A percentile compares a stretch with the other conserved stretches of the same genome.
Evolutionary conservation across 2,888 invertebrate species (phyloP).

Genomic region (Luffia ferchaultella): DNA sequence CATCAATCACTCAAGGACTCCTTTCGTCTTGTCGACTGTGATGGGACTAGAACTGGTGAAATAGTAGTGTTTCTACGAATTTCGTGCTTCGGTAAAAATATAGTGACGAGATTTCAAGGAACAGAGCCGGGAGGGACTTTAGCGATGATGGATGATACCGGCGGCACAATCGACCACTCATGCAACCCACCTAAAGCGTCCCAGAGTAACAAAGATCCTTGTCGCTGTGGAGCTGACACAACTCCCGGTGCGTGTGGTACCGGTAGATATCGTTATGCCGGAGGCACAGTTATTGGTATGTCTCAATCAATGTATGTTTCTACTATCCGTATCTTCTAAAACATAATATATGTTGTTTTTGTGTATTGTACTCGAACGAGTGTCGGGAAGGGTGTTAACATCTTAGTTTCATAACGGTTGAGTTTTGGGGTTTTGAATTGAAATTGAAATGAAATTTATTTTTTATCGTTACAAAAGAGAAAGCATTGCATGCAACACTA

Average conservation of each 20-base stretch:
- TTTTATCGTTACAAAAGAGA: no score
- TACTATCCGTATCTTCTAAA: no score
- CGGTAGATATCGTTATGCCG: no score
- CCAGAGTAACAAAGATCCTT: conserved; percentile 38
- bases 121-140: conserved; percentile 24
- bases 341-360: no score
- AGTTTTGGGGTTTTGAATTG: no score
- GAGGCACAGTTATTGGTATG: no score
- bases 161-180: conserved; percentile 32
- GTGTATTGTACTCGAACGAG: no score
- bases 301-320: no score
- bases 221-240: conserved; percentile 39
- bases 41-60: conserved; percentile 61
- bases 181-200: conserved; percentile 36
- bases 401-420: no score
- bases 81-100: conserved; percentile 71
- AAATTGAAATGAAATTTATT: no score
- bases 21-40: conserved; percentile 59
- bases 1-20: conserved; percentile 69
- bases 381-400: no score
- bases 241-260: conserved; percentile 14
- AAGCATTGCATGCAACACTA: no score
- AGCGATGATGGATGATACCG: conserved; percentile 16
- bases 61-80: conserved; percentile 69
- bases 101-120: conserved; percentile 72